Conservation (phyloP, 2,888 invertebrate genomes). For the Dicycla oo region DNA sequence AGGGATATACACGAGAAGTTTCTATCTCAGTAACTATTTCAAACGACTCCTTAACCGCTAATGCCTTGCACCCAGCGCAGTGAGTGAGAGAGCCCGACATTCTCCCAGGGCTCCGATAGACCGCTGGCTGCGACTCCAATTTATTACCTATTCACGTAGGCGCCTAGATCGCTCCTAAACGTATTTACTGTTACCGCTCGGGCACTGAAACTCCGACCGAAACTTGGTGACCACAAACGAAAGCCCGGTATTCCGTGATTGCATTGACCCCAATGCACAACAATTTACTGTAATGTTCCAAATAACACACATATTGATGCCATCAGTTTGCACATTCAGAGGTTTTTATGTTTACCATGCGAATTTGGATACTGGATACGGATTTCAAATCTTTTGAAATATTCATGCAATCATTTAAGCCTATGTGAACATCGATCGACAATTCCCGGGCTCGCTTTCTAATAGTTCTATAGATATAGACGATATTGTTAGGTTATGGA, state of each 20-base stretch:
- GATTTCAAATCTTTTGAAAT: background rate
- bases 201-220: constrained; percentile 8
- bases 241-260: constrained; percentile 49
- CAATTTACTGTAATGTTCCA: constrained; percentile 51
- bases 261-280: constrained; percentile 63
- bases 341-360: constrained; percentile 5
- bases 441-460: no score
- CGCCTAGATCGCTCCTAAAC: constrained; percentile 25
- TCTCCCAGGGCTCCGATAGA: constrained; percentile 51
- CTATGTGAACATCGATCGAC: no score
- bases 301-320: constrained; percentile 30
- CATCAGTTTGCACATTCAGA: constrained; percentile 18
- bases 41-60: background rate
- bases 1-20: background rate
- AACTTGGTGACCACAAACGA: constrained; percentile 20
- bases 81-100: constrained; percentile 50
- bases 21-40: background rate
- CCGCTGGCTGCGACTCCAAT: constrained; percentile 47
- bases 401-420: background rate
- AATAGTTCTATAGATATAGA: background rate
- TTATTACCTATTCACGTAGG: constrained; percentile 45
- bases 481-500: background rate
- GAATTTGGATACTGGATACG: background rate
- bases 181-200: constrained; percentile 41
- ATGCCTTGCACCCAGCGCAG: constrained; percentile 25